A percentile compares a stretch with the other conserved stretches of the same genome.
Conservation (phyloP, 1,140 invertebrate species). For the Euwallacea fornicatus region DNA sequence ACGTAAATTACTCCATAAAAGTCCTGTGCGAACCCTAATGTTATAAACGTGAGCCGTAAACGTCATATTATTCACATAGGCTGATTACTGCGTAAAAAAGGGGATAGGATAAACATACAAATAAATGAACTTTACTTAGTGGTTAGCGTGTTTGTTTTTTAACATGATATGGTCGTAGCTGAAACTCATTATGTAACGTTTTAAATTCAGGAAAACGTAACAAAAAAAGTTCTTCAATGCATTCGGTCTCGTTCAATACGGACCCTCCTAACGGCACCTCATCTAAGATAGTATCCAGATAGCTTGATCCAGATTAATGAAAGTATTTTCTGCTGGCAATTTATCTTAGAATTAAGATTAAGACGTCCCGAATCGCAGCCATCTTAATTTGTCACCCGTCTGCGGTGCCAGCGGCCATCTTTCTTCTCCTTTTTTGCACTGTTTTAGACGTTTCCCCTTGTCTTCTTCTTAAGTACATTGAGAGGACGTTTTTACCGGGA, state of each 20-base stretch:
- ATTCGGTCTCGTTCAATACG: slow-evolving; percentile 3
- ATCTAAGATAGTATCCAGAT: slow-evolving; percentile 44
- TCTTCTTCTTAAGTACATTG: too few species aligned
- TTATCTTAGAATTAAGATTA: slow-evolving; percentile 56
- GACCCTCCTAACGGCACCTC: slow-evolving; percentile 16
- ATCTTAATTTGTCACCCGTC: slow-evolving; percentile 49
- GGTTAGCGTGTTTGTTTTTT: too few species aligned
- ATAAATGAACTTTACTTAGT: too few species aligned
- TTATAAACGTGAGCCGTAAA: too few species aligned
- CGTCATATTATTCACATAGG: too few species aligned
- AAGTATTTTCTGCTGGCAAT: slow-evolving; percentile 54
- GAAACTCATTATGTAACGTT: too few species aligned
- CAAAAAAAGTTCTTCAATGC: slow-evolving; percentile 1
- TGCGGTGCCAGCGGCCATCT: slow-evolving; percentile 37
- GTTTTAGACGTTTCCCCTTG: neutral
- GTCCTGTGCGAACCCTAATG: too few species aligned
- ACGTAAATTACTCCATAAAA: too few species aligned
- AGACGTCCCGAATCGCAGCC: slow-evolving; percentile 51
- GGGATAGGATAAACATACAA: too few species aligned
- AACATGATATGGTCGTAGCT: too few species aligned
- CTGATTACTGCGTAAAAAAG: too few species aligned
- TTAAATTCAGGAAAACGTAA: neutral
- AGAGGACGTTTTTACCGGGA: too few species aligned
- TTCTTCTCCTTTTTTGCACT: slow-evolving; percentile 33
- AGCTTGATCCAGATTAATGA: slow-evolving; percentile 55